Evolutionary conservation across 2,797 vertebrate genomes (phyloP).

Genomic region (Epinephelus awoara): DNA sequence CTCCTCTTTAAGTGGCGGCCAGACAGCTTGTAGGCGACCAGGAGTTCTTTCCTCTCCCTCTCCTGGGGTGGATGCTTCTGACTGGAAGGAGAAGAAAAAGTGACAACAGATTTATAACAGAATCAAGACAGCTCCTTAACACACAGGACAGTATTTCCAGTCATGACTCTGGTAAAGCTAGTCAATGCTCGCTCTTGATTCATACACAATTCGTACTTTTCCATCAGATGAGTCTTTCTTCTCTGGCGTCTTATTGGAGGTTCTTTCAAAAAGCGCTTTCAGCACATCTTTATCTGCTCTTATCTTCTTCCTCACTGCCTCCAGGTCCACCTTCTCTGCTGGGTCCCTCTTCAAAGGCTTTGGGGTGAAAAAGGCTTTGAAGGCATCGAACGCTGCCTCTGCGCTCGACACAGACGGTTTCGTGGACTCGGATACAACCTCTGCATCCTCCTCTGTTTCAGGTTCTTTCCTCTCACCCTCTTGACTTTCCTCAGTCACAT

Average conservation of each 20-base stretch:
- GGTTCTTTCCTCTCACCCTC: conserved; percentile 17
- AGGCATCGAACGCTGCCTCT: conserved; percentile 93
- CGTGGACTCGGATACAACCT: conserved; percentile 16
- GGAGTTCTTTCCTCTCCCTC: conserved; percentile 94
- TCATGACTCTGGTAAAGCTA: background rate
- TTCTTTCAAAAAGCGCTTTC: conserved; percentile 90
- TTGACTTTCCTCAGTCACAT: conserved; percentile 19
- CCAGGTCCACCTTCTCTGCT: conserved; percentile 86
- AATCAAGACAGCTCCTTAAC: background rate
- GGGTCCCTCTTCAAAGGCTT: conserved; percentile 89
- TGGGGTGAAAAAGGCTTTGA: conserved; percentile 94
- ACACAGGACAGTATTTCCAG: background rate
- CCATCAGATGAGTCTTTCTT: conserved; percentile 78
- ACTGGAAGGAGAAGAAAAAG: conserved; percentile 65
- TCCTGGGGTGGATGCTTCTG: conserved; percentile 79
- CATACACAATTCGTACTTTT: conserved; percentile 87
- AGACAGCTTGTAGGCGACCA: conserved; percentile 94
- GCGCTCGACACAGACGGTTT: conserved; percentile 75
- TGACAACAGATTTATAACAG: background rate
- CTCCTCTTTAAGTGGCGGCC: conserved; percentile 94
- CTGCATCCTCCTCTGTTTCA: conserved; percentile 22
- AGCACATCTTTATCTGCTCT: conserved; percentile 90
- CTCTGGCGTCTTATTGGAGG: conserved; percentile 82
- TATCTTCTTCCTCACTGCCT: conserved; percentile 90
- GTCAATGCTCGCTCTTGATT: background rate